Evolutionary conservation across 2,797 vertebrate species (phyloP).

Genomic region (Syngnathus acus): DNA sequence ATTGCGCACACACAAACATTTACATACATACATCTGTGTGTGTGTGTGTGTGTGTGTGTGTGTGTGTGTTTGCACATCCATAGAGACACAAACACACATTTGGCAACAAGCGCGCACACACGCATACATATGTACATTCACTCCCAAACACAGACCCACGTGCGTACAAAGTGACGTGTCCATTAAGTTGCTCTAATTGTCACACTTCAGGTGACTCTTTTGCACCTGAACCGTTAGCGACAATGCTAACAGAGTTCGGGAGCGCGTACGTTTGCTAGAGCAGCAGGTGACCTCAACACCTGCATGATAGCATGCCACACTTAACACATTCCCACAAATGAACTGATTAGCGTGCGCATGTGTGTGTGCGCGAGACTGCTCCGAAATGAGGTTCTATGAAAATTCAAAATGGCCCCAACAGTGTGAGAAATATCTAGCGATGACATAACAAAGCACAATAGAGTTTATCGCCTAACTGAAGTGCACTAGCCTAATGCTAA

Average conservation of each 20-base stretch:
- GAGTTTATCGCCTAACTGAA: too few relatives aligned
- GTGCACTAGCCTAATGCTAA: neutral
- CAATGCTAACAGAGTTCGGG: constrained; percentile 3
- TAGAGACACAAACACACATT: too few relatives aligned
- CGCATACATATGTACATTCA: too few relatives aligned
- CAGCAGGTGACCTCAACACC: constrained; percentile 32
- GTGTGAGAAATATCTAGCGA: neutral
- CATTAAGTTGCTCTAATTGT: constrained; percentile 25
- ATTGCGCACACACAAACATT: too few relatives aligned
- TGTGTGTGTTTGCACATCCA: neutral
- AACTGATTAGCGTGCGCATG: constrained; percentile 38
- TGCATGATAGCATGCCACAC: constrained; percentile 34
- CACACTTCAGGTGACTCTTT: constrained; percentile 32
- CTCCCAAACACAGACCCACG: neutral
- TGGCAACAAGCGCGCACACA: too few relatives aligned
- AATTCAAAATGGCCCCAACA: neutral
- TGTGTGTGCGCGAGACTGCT: constrained; percentile 5
- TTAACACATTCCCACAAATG: constrained; percentile 58
- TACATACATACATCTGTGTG: neutral
- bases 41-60: neutral
- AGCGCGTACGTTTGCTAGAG: constrained; percentile 11
- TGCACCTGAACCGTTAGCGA: constrained; percentile 27
- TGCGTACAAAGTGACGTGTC: constrained; percentile 12
- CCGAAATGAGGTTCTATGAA: neutral
- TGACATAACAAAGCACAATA: neutral